A percentile compares a stretch with the other conserved stretches of the same genome.
These are phyloP conservation scores for Suillia variegata DNA, from an alignment of 2,888 invertebrate species.

Conservation along the genomic window DNA sequence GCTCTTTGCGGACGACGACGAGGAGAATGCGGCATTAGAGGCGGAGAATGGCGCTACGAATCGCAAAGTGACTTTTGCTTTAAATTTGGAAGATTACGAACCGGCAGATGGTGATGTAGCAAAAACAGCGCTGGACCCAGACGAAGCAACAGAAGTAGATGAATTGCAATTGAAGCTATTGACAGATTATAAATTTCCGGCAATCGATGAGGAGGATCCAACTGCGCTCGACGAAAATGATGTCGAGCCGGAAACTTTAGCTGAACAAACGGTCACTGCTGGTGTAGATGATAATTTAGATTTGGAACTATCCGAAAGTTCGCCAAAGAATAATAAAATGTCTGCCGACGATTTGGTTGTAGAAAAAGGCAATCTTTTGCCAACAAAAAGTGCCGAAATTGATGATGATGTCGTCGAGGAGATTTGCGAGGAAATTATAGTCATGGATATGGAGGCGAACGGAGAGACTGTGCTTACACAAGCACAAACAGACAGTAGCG, in stretches of 20 bases:
- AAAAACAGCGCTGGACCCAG: background rate
- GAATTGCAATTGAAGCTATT: constrained; percentile 3
- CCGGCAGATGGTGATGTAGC: constrained; percentile 38
- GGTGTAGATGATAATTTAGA: constrained; percentile 1
- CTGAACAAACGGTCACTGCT: constrained; percentile 16
- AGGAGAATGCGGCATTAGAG: constrained; percentile 25
- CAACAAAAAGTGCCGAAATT: constrained; percentile 8
- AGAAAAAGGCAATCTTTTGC: constrained; percentile 16
- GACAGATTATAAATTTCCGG: background rate
- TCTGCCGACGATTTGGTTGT: background rate
- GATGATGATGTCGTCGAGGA: constrained; percentile 41
- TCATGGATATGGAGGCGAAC: constrained; percentile 38
- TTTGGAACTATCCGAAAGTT: constrained; percentile 15
- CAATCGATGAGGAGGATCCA: background rate
- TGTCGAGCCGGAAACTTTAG: constrained; percentile 26
- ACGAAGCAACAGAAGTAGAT: constrained; percentile 5
- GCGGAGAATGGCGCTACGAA: constrained; percentile 13
- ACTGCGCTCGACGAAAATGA: constrained; percentile 26
- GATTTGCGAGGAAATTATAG: constrained; percentile 57
- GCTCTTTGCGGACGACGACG: constrained; percentile 54
- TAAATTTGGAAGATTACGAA: constrained; percentile 63
- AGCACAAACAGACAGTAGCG: constrained; percentile 16
- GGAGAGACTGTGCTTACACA: constrained; percentile 15
- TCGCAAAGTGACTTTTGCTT: constrained; percentile 63
- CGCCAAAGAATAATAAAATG: background rate